Base-by-base conservation (phyloP, 2,113 vertebrate species). In the Chrysochloris asiatica region DNA sequence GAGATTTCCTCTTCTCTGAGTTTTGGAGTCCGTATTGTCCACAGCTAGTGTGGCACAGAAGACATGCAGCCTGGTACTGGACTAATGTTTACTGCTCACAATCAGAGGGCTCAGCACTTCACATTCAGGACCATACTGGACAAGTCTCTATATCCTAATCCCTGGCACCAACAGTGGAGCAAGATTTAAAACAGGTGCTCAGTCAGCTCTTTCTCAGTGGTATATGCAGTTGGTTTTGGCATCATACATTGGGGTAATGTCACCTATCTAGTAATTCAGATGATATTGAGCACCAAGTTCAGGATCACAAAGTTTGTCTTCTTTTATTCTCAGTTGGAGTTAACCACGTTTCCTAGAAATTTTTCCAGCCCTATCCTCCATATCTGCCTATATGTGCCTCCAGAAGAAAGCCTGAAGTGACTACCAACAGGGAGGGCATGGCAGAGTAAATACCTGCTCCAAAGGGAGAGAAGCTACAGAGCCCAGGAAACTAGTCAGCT, bases 191-290 rank as follows among this genome's bases (percentile, higher is more conserved):
- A 43, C 24, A 8, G 1, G 6, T 38, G 4, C 26, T 87, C 26
- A 4, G n/a, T 36, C 24, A 76, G 50, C 38, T 11, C 9, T 24
- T 48, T 36, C 21, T 63, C 54, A 26, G 6, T 22, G 63, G 33
- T 4, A 17, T n/a, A n/a, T 0, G 22, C 1, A 6, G 16, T 12
- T 43, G 16, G 28, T 52, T 69, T 8, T 13, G 6, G 33, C 69
- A 43, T 5, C 1, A 0, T 0, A 1, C 3, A 19, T 26, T 5
- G 28, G 4, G 1, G 0, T 24, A 41, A 52, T 0, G 2, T 0
- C 41, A 38, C 21, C 65, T 88, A 36, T 13, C 4, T 8, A 69
- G 56, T 8, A 72, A 30, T 54, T n/a, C 59, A 48, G 24, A 65
- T 36, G 56, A 36, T 13, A 16, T 0, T 7, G 8, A 85, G 7